Conservation (phyloP, 2,797 vertebrate genomes). For the Ctenopoma multispine region DNA sequence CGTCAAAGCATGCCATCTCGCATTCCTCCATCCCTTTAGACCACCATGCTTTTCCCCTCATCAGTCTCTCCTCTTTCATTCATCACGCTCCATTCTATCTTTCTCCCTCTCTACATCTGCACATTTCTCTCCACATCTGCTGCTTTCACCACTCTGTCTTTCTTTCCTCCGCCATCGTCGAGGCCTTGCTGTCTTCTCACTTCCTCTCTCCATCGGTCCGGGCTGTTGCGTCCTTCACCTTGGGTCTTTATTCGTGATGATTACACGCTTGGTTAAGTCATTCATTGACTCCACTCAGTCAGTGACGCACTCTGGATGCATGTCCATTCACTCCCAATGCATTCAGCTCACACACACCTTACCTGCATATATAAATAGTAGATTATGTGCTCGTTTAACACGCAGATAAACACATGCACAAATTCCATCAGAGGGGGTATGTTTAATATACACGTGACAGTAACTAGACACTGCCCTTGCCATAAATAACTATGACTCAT, state of each 20-base stretch:
- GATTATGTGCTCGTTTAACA: not conserved
- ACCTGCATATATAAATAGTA: slow-evolving; percentile 10
- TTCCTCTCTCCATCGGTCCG: slow-evolving; percentile 32
- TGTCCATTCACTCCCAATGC: slow-evolving; percentile 16
- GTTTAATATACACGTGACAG: slow-evolving; percentile 4
- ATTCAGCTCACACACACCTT: slow-evolving; percentile 25
- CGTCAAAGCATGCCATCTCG: not conserved
- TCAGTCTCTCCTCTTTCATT: slow-evolving; percentile 32
- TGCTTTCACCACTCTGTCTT: slow-evolving; percentile 20
- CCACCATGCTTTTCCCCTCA: slow-evolving; percentile 16
- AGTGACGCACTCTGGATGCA: slow-evolving; percentile 46
- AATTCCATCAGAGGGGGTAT: not conserved
- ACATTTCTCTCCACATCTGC: slow-evolving; percentile 42
- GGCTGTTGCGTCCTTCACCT: slow-evolving; percentile 52
- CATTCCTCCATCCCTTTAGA: slow-evolving; percentile 7
- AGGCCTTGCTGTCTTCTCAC: slow-evolving; percentile 4
- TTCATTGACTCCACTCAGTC: slow-evolving; percentile 55
- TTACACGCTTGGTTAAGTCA: slow-evolving; percentile 75
- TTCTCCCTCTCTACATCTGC: slow-evolving; percentile 14
- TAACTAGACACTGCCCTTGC: not conserved
- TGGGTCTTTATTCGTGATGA: slow-evolving; percentile 64
- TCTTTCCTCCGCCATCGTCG: slow-evolving; percentile 22
- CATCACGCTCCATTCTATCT: slow-evolving; percentile 8
- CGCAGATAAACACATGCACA: slow-evolving; percentile 1
- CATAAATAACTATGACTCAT: slow-evolving; percentile 20